Conservation (phyloP, 2,797 vertebrate genomes). For the Gallinago nigripennis region DNA sequence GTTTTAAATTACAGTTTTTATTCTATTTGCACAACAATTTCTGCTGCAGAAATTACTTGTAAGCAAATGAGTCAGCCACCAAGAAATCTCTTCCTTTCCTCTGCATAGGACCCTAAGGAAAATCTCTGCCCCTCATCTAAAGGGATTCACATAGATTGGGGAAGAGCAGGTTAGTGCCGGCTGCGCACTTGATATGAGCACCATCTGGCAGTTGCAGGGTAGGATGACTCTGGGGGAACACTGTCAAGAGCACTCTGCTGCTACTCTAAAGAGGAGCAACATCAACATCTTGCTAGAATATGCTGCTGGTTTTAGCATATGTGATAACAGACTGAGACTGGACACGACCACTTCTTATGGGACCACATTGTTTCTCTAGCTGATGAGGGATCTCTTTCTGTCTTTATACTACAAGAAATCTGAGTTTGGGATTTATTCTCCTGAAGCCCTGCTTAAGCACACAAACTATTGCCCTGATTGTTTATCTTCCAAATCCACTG, state of each 20-base stretch:
- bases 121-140: not conserved
- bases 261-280: slow-evolving; percentile 38
- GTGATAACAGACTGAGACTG: slow-evolving; percentile 2
- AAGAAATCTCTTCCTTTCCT: not conserved
- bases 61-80: not conserved
- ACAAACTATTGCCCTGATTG: not conserved
- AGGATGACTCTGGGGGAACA: slow-evolving; percentile 51
- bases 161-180: not conserved
- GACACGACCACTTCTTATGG: not conserved
- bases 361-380: not conserved
- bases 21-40: not conserved
- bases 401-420: not conserved
- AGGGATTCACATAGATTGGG: not conserved
- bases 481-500: not conserved
- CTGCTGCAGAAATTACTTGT: slow-evolving; percentile 22
- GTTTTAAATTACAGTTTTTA: not conserved
- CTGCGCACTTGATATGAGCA: slow-evolving; percentile 23
- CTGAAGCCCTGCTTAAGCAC: not conserved
- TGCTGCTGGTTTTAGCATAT: slow-evolving; percentile 4
- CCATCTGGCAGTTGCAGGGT: slow-evolving; percentile 45
- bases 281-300: slow-evolving; percentile 43
- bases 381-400: not conserved
- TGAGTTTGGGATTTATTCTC: not conserved
- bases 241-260: slow-evolving; percentile 53
- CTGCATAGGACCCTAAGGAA: not conserved